Evolutionary conservation across 2,888 invertebrate genomes (phyloP), one percentile per base, ranked within the genome.

Genomic region (Cantharis rustica): DNA sequence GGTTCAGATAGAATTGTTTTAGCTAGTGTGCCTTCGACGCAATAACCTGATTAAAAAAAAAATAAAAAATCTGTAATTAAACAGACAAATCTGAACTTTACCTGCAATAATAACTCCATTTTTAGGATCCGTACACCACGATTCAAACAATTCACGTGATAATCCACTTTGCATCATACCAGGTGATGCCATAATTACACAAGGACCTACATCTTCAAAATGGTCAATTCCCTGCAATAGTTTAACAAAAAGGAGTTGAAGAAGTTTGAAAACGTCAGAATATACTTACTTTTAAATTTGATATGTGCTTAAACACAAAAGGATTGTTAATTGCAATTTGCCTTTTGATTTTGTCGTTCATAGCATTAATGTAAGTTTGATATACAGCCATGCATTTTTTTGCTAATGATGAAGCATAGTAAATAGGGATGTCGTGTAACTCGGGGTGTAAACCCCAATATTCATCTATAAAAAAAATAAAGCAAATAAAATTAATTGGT

Each of bases 301-400:
- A 96, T 81, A 99, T 99, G 87, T 99, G 99, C 80, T 97, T 94
- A 89, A 99, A 99, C 2, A 99, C 96, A 89, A 99, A 99, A 0
- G 99, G 99, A 90, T 99, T 99, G 87, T 97, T 98, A 80, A 98
- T 95, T 1, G 98, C 97, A 85, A 99, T 99, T 90, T 99, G 99
- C 1, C 98, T 89, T 13, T 96, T 93, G 82, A 99, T 99, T 86
- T 95, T 94, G 84, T 99, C 98, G 88, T 99, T 99, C 99, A 99
- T 99, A 0, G 99, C 98, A 89, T 98, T 98, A 3, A 99, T 95
- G 88, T 98, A 99, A 0, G 99, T 99, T 89, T 99, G 99, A 90
- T 99, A 99, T 0, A 99, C 99, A 75, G 98, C 96, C 99, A 99
- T 99, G 86, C 99, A 99, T 88, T 99, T 99, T 89, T 99, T 99